phyloP scores from a whole-genome alignment of 2,797 vertebrate genomes.

The Distichodus sexfasciatus region DNA sequence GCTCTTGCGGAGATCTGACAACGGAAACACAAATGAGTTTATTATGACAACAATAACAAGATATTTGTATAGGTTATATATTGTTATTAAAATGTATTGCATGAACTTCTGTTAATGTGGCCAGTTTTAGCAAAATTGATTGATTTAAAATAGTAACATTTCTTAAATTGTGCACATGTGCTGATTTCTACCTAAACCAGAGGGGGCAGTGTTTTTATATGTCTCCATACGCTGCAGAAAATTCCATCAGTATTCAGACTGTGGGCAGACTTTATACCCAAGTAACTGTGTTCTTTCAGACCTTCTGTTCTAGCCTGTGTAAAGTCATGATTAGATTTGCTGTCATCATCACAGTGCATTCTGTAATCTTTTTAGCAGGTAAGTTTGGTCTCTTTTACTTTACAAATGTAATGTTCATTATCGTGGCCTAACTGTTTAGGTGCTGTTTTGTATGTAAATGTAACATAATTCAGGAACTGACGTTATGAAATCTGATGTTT shows the following conservation, averaged over 20 bases:
- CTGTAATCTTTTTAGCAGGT: constrained; percentile 49
- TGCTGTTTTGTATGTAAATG: too few relatives aligned
- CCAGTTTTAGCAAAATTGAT: too few relatives aligned
- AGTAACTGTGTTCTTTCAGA: neutral
- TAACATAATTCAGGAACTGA: neutral
- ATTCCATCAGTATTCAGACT: too few relatives aligned
- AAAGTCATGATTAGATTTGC: neutral
- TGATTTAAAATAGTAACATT: constrained; percentile 30
- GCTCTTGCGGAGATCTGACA: too few relatives aligned
- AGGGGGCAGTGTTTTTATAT: neutral
- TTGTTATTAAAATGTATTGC: too few relatives aligned
- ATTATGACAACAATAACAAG: too few relatives aligned
- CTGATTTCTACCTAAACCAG: neutral
- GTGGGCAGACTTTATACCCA: neutral
- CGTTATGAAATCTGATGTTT: neutral
- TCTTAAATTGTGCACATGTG: constrained; percentile 17
- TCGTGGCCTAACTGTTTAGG: too few relatives aligned
- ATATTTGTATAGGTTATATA: too few relatives aligned
- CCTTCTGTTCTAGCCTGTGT: neutral
- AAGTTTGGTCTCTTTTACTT: neutral
- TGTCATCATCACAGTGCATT: constrained; percentile 11
- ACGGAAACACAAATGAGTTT: too few relatives aligned
- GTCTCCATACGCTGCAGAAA: too few relatives aligned
- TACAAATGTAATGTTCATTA: too few relatives aligned
- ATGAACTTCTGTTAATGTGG: too few relatives aligned